Base-by-base conservation (phyloP, 2,797 vertebrate species). In the Pyrocephalus nanus region DNA sequence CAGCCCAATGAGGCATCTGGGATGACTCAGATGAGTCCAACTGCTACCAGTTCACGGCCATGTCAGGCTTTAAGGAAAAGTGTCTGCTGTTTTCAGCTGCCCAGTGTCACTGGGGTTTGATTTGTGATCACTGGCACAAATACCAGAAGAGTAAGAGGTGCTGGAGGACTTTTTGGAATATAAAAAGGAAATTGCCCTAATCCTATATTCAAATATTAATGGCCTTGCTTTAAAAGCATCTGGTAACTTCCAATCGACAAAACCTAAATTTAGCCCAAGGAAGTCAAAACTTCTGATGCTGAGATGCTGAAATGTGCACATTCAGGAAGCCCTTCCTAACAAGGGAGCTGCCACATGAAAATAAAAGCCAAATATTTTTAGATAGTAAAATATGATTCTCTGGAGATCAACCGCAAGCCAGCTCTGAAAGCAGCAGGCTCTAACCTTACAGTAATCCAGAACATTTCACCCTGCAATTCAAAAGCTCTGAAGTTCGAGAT, bases 141-240 rank as follows among this genome's bases (percentile, higher is more conserved):
- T 57, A 80, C 38, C 0, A 5, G 71, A 87, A 92, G 66, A 75
- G 43, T 11, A 26, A 6, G 70, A 93, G 80, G 82, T 53, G 50
- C 30, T 50, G 0, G 34, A 90, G 53, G 38, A 58, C 64, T 67
- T 91, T n/a, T 21, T 2, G 2, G 76, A 88, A 74, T 42, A 45
- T 23, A 48, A 88, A 84, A 95, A 84, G 88, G 88, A 80, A 94
- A 74, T 75, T 43, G 86, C 53, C 74, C 53, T 71, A 22, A 91
- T 89, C 84, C 67, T 38, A 29, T 66, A 54, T 38, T 96, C 89
- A 92, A 88, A 86, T 94, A 94, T 92, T 96, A 95, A 97, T 93
- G 89, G 65, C 69, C 69, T 74, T 40, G 47, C 50, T 80, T 72
- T 96, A 94, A 96, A 91, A 95, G 92, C 92, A 91, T 91, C 87